These are phyloP conservation scores for Meriones psammophilus DNA, from an alignment of 2,797 vertebrate genomes.

Conservation along the genomic window DNA sequence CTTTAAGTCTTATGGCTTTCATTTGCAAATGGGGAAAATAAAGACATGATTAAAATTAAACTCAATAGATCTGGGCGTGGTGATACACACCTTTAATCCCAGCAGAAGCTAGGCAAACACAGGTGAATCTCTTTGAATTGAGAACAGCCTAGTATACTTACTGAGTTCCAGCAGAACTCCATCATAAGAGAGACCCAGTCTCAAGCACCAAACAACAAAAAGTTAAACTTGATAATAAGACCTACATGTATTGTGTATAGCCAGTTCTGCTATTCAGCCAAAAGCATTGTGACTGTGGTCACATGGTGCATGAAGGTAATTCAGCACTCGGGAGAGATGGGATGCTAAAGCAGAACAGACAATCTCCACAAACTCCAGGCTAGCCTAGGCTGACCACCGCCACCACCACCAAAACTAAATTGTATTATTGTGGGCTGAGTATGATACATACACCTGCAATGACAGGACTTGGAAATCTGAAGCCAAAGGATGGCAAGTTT, in stretches of 20 bases:
- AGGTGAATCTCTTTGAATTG: not conserved
- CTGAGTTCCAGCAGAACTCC: not conserved
- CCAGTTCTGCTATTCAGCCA: not conserved
- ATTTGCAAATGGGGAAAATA: conserved; percentile 40
- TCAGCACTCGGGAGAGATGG: not conserved
- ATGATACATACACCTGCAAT: not conserved
- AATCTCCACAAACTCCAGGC: not conserved
- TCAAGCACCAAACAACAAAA: not conserved
- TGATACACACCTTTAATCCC: not conserved
- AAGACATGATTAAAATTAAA: conserved; percentile 27
- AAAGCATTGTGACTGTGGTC: not conserved
- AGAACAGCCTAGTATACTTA: not conserved
- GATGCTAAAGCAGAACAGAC: not conserved
- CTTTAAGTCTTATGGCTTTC: conserved; percentile 39
- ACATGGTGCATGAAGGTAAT: not conserved
- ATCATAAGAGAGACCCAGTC: not conserved
- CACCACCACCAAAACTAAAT: not conserved
- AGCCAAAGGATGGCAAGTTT: not conserved
- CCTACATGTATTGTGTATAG: not conserved
- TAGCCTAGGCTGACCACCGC: not conserved
- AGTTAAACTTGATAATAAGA: conserved; percentile 7
- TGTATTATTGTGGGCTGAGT: not conserved
- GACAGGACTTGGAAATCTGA: not conserved
- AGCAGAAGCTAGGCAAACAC: not conserved
- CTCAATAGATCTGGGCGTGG: not conserved